These are phyloP conservation scores for Sarotherodon lohbergeri DNA, from an alignment of 2,113 vertebrate genomes.

Conservation along the genomic window DNA sequence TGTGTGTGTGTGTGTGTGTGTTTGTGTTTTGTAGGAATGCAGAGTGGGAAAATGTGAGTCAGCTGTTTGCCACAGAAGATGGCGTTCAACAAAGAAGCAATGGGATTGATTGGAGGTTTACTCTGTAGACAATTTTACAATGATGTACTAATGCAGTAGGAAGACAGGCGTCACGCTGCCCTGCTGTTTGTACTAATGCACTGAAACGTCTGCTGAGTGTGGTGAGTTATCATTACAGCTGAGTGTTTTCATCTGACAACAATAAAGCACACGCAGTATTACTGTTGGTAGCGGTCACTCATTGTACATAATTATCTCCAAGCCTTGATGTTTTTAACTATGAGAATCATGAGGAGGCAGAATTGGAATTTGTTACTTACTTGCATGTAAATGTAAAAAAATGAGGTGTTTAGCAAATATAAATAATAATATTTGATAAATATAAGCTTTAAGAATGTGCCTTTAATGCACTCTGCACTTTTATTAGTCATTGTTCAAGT, in stretches of 20 bases:
- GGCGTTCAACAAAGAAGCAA: fast-evolving
- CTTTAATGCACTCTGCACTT: background rate
- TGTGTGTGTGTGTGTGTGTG: background rate
- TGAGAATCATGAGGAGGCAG: background rate
- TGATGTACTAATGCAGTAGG: background rate
- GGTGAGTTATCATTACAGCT: background rate
- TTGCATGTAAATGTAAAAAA: background rate
- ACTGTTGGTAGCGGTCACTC: background rate
- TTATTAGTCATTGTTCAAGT: background rate
- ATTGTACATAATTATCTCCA: background rate
- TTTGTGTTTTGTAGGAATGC: background rate
- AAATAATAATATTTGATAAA: background rate
- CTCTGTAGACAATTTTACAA: background rate
- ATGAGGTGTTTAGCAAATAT: background rate
- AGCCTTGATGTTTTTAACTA: background rate
- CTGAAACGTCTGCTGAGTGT: background rate
- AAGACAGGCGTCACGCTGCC: background rate
- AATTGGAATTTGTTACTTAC: background rate
- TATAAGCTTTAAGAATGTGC: background rate
- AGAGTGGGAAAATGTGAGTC: background rate
- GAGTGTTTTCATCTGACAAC: background rate
- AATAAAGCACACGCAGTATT: background rate
- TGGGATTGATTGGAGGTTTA: background rate
- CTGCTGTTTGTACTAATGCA: background rate
- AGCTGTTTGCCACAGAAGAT: background rate